Evolutionary conservation across 2,797 vertebrate genomes (phyloP), one percentile per base, ranked within the genome.

Genomic region (Labeo calbasu): DNA sequence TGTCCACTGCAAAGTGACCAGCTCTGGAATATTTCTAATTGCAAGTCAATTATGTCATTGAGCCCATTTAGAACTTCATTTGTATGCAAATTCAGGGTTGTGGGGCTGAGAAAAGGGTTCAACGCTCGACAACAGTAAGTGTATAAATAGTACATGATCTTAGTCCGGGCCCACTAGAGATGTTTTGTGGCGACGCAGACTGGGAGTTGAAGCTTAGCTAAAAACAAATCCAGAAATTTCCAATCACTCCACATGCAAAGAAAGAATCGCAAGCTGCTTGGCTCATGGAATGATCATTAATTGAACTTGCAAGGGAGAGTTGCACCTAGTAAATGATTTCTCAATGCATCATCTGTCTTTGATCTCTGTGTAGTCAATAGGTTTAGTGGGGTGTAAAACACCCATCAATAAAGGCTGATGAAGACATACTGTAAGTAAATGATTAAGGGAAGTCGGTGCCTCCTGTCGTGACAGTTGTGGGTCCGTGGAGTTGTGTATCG

Each of bases 31-130:
- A 92, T 95, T 94, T 95, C 92, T 96, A 95, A 96, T 96, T 96
- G 94, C 92, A 90, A 96, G 95, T 95, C 95, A 96, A 95, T 95
- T 96, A 96, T 96, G 95, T 95, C 94, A 95, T 95, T 94, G 94
- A 96, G 95, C 93, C 91, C 92, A 89, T 95, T 96, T 94, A 93
- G 93, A 94, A 95, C 93, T 96, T 96, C 95, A 96, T 96, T 96
- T 96, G 94, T 95, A 96, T 96, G 95, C 94, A 96, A 96, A 96
- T 96, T 80, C 48, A 79, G 77, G 82, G 91, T 91, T 90, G 85
- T 86, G 86, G 79, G 85, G 88, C 89, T 88, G 89, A 82, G 86
- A 88, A 86, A 88, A 79, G 79, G 85, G 90, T 90, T 92, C 86
- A 88, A 40, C 86, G 82, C 87, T 86, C 82, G 86, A 92, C 92